Conservation (phyloP, 2,888 invertebrate genomes). For the Cerceris rybyensis region DNA sequence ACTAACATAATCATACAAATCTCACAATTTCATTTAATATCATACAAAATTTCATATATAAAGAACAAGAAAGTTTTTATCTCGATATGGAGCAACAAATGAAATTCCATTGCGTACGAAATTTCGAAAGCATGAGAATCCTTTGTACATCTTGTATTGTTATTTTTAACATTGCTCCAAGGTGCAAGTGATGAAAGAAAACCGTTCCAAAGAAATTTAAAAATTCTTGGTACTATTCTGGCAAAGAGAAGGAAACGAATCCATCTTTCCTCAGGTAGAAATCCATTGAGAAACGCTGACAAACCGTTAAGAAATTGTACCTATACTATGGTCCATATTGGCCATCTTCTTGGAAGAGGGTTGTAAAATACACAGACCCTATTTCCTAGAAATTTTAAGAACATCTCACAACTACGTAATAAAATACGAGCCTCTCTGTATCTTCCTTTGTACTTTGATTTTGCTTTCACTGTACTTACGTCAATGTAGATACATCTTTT, state of each 20-base stretch:
- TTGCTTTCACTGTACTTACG: background rate
- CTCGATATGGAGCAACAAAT: no score
- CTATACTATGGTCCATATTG: no score
- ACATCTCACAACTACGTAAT: background rate
- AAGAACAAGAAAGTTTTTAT: no score
- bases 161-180: background rate
- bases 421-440: background rate
- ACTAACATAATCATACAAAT: background rate
- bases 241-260: background rate
- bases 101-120: no score
- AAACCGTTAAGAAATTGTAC: background rate
- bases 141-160: no score
- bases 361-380: constrained; percentile 9
- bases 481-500: background rate
- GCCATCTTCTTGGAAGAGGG: constrained; percentile 5
- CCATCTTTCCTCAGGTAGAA: constrained; percentile 1
- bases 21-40: background rate
- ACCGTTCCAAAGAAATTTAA: background rate
- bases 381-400: background rate
- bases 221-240: constrained; percentile 17
- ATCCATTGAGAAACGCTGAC: background rate
- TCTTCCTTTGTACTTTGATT: background rate
- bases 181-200: background rate
- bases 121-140: no score
- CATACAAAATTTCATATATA: no score